Evolutionary conservation across 2,888 invertebrate genomes (phyloP), one percentile per base, ranked within the genome.

Genomic region (Arctia plantaginis): DNA sequence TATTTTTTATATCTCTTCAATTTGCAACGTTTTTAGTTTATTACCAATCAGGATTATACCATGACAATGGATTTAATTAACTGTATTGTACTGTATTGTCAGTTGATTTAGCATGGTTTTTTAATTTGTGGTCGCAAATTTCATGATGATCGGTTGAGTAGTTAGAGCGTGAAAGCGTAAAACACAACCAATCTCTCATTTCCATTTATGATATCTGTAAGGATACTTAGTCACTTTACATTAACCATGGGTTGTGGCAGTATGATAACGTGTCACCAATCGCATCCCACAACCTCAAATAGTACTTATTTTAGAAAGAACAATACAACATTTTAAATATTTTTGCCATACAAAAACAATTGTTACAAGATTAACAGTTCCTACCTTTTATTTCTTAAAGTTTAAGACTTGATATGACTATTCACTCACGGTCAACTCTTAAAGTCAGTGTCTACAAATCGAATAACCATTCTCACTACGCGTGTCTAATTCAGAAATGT

Each of bases 401-500:
- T n/a, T n/a, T n/a, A n/a, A n/a, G n/a, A n/a, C n/a, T n/a, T n/a
- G n/a, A n/a, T n/a, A n/a, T n/a, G 35, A 71, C 27, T 23, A 23
- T 80, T 76, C 76, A 77, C 65, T 74, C 66, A 74, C 59, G 75
- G 76, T 59, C 73, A 66, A 77, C 44, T 69, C 44, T 69, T 69
- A 59, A 72, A 68, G 47, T 20, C 44, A 27, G 39, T 66, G 73
- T 67, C 75, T 85, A 76, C 75, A 77, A 77, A 79, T 86, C 44
- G 65, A 55, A 71, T 44, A 62, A 23, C 39, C 27, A 72, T 68
- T 68, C 33, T 69, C 41, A 86, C 81, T 80, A 88, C 72, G 84
- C 89, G 86, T 89, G 79, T 81, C 87, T 72, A 90, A 90, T 87
- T 78, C 79, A 77, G 83, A 88, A 90, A 87, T 88, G 87, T 85